Evolutionary conservation across 2,888 invertebrate genomes (phyloP).

Genomic region (Rhimphoctona megacephalus): DNA sequence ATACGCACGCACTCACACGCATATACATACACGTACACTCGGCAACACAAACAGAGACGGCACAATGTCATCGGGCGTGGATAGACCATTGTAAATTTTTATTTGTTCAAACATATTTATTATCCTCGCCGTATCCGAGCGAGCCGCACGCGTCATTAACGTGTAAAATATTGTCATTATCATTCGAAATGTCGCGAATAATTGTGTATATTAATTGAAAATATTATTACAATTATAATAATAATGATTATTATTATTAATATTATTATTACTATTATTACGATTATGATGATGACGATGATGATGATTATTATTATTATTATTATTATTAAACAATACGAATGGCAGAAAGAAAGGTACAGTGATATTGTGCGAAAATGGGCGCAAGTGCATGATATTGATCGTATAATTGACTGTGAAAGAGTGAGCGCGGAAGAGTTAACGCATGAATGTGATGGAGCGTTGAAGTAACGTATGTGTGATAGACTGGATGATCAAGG

Average conservation of each 20-base stretch:
- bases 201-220: slow-evolving; percentile 82
- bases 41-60: slow-evolving; percentile 39
- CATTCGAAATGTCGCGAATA: slow-evolving; percentile 83
- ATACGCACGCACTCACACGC: background rate
- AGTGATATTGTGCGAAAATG: slow-evolving; percentile 72
- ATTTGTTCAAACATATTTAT: slow-evolving; percentile 83
- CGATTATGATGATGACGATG: slow-evolving; percentile 75
- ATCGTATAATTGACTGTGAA: slow-evolving; percentile 67
- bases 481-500: slow-evolving; percentile 53
- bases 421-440: slow-evolving; percentile 49
- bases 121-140: slow-evolving; percentile 78
- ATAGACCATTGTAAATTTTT: slow-evolving; percentile 83
- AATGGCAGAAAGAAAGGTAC: slow-evolving; percentile 66
- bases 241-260: slow-evolving; percentile 71
- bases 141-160: slow-evolving; percentile 82
- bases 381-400: slow-evolving; percentile 60
- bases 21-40: slow-evolving; percentile 19
- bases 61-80: slow-evolving; percentile 68
- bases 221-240: slow-evolving; percentile 73
- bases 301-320: slow-evolving; percentile 19
- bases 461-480: slow-evolving; percentile 42
- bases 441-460: slow-evolving; percentile 67
- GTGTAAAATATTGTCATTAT: slow-evolving; percentile 84
- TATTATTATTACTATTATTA: slow-evolving; percentile 59
- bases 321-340: slow-evolving; percentile 58